Evolutionary conservation across 2,888 invertebrate genomes (phyloP).

Genomic region (Yponomeuta cagnagella): DNA sequence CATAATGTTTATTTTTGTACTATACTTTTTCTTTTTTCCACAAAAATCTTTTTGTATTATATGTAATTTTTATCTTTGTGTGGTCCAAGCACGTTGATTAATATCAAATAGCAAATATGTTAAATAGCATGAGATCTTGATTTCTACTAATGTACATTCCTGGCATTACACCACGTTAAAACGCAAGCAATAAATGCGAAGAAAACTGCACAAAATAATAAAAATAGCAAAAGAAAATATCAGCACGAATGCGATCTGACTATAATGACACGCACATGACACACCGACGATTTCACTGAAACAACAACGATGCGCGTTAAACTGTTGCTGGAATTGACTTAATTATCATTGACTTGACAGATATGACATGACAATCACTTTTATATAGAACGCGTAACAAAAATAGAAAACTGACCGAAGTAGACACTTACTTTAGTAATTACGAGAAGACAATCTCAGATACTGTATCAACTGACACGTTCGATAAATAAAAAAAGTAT

Average conservation of each 20-base stretch:
- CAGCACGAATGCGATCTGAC: conserved; percentile 17
- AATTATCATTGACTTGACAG: conserved; percentile 15
- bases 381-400: background rate
- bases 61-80: background rate
- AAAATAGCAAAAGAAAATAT: background rate
- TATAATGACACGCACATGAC: conserved; percentile 14
- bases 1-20: background rate
- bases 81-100: background rate
- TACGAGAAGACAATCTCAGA: conserved; percentile 14
- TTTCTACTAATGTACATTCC: conserved; percentile 12
- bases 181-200: background rate
- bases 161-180: background rate
- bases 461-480: background rate
- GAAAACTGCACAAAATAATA: background rate
- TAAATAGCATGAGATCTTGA: conserved; percentile 14
- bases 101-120: background rate
- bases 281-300: conserved; percentile 14
- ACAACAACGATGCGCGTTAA: conserved; percentile 16
- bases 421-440: background rate
- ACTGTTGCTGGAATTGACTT: conserved; percentile 23
- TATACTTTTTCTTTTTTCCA: background rate
- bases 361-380: conserved; percentile 8
- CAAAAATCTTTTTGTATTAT: background rate
- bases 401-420: conserved; percentile 2
- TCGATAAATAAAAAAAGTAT: background rate